Evolutionary conservation across 2,888 invertebrate genomes (phyloP), one percentile per base, ranked within the genome.

Genomic region (Trachelus troglodyta): DNA sequence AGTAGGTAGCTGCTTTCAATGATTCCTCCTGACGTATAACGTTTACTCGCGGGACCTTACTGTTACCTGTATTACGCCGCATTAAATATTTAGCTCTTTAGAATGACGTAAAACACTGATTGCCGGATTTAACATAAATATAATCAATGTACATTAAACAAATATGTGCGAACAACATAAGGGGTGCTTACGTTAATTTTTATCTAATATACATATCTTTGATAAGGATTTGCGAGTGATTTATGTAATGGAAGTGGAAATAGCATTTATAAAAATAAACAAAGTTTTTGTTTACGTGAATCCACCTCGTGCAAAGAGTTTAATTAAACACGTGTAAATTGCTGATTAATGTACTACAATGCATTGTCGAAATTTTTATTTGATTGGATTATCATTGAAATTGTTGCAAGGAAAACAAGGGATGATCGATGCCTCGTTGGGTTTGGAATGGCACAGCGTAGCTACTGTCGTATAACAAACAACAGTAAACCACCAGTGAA

Each of bases 21-120:
- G 81, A 78, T 80, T 77, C 77, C 75, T 23, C 9, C 35, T 69
- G 78, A 69, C 80, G 80, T 77, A 78, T 80, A 78, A 76, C 81
- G 73, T 81, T 77, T 76, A 69, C 73, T 69, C 40, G 74, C 77
- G 77, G 74, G 75, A 78, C 77, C 78, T 71, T 78, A 78, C 78
- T 69, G 77, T 78, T 78, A 71, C 78, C 71, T 74, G 74, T 56
- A 69, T 78, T 77, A 73, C 73, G 76, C 37, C 75, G 76, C 76
- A 56, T 56, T 56, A 23, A 56, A 56, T 56, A 56, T 56, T 56
- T 6, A 23, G 23, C 56, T 9, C 9, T 56, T 56, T 56, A 2
- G 2, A 23, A 56, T 56, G 23, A 56, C 9, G 23, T 23, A 9
- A 6, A 9, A 56, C 2, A 23, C 23, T 23, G 23, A 56, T 40